Base-by-base conservation (phyloP, 2,797 vertebrate species). In the Epinephelus coioides region DNA sequence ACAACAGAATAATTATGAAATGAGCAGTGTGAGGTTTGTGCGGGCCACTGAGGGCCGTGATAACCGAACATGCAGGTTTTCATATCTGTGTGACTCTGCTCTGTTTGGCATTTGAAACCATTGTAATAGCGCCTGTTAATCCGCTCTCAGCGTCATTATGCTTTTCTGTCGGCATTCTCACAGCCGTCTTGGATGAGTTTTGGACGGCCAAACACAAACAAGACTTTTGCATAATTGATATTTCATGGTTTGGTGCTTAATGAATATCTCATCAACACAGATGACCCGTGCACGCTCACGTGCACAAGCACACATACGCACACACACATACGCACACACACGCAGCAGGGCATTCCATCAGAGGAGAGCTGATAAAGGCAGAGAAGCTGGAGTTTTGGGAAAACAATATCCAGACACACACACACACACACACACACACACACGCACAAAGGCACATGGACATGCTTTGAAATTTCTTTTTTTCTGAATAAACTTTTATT, bases 201-300 rank as follows among this genome's bases (percentile, higher is more conserved):
- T 62, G 65, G 69, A 73, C 5, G 4, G 47, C n/a, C 38, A 69
- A 71, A 84, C 43, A 83, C 43, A 83, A 76, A 76, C 55, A 84
- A 21, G 67, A 78, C 46, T 72, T 86, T 79, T 66, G 53, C 50
- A 82, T 74, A 30, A 83, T 78, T 82, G 55, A 76, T 76, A 73
- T 78, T 81, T 87, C 38, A 86, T 77, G 65, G 53, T 73, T 71
- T 78, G 69, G 61, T 4, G 2, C 51, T 78, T 69, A 74, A 65
- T 73, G 68, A 78, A 75, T 86, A 86, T 88, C 72, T 82, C 79
- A 72, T 64, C 69, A 60, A 63, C 67, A 69, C 80, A 88, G 74
- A 81, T 83, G 75, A 88, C 66, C 65, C 10, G 10, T 11, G 10
- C 53, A 73, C 40, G 25, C 69, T 25, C 49, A 60, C 0, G 3